Evolutionary conservation across 2,888 invertebrate species (phyloP).

Genomic region (Peribatodes rhomboidaria): DNA sequence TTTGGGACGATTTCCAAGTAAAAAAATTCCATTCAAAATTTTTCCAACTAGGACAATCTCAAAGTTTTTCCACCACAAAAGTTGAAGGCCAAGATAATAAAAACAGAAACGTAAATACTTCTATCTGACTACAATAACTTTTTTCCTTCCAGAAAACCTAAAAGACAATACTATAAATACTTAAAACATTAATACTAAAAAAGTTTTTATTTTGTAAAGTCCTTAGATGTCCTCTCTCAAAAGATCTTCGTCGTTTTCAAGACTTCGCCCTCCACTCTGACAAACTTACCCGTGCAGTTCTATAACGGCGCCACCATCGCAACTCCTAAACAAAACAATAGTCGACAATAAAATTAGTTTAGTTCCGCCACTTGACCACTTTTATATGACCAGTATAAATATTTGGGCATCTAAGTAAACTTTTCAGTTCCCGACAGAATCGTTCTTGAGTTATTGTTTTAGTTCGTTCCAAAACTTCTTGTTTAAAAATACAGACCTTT

Average conservation of each 20-base stretch:
- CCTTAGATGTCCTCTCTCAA: no score
- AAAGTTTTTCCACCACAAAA: no score
- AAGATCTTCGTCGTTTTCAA: background rate
- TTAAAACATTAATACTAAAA: slow-evolving; percentile 2
- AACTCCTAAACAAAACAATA: background rate
- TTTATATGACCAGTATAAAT: background rate
- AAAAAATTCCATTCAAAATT: no score
- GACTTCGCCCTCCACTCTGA: background rate
- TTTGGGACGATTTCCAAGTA: no score
- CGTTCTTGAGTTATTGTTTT: slow-evolving; percentile 13
- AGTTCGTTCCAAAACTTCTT: slow-evolving; percentile 6
- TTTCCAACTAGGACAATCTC: no score
- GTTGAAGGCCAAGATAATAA: no score
- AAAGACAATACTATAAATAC: background rate
- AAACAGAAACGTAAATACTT: background rate
- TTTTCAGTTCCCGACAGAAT: slow-evolving; percentile 5
- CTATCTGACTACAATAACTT: background rate
- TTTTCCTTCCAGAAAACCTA: background rate
- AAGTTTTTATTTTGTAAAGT: background rate
- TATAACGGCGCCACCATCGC: background rate
- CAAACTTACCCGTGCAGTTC: background rate
- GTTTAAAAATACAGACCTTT: slow-evolving; percentile 15
- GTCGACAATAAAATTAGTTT: background rate
- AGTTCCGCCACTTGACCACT: background rate
- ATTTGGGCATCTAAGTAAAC: background rate